Base-by-base conservation (phyloP, 1,140 invertebrate species). In the Drosophila guanche region DNA sequence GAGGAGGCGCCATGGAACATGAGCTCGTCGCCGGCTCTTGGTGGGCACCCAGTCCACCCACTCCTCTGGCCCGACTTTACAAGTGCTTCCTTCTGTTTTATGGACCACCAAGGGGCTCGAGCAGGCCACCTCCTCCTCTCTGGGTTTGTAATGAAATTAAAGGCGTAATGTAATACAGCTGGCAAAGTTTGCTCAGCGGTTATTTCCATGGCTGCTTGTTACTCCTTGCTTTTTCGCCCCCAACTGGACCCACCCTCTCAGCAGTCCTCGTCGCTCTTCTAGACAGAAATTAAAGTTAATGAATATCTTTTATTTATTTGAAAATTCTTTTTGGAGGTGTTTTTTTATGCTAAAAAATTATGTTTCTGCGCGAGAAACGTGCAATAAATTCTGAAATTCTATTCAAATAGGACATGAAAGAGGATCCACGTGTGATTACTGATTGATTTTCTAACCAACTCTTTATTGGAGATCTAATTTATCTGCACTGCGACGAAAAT, bases 111-210 rank as follows among this genome's bases (percentile, higher is more conserved):
- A 46, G 14, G 50, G 14, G 50, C 22, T 10, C 14, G 41, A 22
- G 8, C 3, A 57, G 48, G 62, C 57, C 29, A 29, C 50, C 76
- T 72, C 62, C 40, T 41, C 54, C 58, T 55, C 53, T 53, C 61
- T 59, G 46, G 48, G 48, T 43, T 51, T 75, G 73, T 85, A 85
- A 85, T 85, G 73, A 86, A 85, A 85, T 85, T 86, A 85, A 85
- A 86, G 81, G 83, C 81, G 81, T 86, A 85, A 85, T 86, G 81
- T 85, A 85, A 85, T 85, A 85, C 81, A 81, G 81, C 73, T 81
- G 81, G 76, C 58, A 85, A 85, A 86, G 73, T 86, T 85, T 86
- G 86, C 65, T 45, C 55, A 86, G 81, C 81, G 81, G 65, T 86
- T 85, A 85, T 86, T 81, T 85, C 50, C 77, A 67, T 86, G 73